phyloP scores from a whole-genome alignment of 2,797 vertebrate species.

The Orestias chungarensis region DNA sequence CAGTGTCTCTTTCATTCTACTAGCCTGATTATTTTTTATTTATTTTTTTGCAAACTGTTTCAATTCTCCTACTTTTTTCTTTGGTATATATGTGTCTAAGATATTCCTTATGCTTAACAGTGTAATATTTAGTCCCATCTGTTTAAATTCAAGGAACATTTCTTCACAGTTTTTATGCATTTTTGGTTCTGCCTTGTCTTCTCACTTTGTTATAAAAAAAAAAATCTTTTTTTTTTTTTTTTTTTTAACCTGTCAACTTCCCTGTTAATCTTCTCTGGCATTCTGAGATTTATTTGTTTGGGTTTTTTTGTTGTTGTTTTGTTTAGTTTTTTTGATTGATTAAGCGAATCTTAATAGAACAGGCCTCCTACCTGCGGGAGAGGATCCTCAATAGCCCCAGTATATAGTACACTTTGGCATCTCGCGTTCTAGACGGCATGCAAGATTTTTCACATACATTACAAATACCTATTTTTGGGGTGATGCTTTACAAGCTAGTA shows the following conservation, averaged over 20 bases:
- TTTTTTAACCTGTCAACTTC: background rate
- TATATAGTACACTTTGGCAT: background rate
- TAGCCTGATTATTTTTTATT: background rate
- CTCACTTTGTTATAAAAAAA: background rate
- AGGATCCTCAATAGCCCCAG: background rate
- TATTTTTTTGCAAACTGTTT: background rate
- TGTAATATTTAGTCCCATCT: background rate
- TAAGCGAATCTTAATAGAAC: background rate
- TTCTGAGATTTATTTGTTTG: no score
- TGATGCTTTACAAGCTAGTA: no score
- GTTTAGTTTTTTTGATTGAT: background rate
- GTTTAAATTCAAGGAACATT: background rate
- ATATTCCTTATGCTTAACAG: no score
- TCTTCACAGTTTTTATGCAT: background rate
- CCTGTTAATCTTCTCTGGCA: background rate
- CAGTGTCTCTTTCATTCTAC: background rate
- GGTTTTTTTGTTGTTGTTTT: no score
- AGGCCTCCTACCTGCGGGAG: background rate
- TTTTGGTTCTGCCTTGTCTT: background rate
- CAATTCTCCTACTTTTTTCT: background rate
- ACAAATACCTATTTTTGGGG: background rate
- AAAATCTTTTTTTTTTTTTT: background rate
- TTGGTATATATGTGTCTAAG: background rate
- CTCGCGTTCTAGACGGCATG: background rate
- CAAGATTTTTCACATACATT: background rate